phyloP scores from a whole-genome alignment of 2,888 invertebrate species.

The Carabus problematicus region DNA sequence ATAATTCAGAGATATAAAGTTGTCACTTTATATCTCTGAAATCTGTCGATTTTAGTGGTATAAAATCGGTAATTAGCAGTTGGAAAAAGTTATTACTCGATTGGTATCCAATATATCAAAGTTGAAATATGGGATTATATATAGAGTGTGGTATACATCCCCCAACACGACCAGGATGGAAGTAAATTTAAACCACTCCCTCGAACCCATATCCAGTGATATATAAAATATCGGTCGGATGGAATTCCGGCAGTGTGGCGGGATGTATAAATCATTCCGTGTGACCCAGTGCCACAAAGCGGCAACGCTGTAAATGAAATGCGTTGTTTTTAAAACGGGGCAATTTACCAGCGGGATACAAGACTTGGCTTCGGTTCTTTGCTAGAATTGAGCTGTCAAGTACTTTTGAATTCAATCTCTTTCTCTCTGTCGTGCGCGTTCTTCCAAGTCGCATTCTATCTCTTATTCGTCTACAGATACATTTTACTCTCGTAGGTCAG shows the following conservation, averaged over 20 bases:
- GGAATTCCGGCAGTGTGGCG: constrained; percentile 7
- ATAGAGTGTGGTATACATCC: no score
- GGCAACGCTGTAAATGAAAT: constrained; percentile 33
- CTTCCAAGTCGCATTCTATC: no score
- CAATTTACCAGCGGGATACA: constrained; percentile 30
- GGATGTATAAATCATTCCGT: neutral
- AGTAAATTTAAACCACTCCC: constrained; percentile 1
- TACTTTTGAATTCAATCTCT: neutral
- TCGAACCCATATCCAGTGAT: neutral
- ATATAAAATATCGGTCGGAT: constrained; percentile 10
- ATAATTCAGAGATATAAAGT: no score
- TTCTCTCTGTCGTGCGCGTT: neutral
- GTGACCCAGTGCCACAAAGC: constrained; percentile 18
- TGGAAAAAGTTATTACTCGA: no score
- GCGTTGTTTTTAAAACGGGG: constrained; percentile 33
- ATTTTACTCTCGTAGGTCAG: neutral
- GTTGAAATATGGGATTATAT: no score
- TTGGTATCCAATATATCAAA: no score
- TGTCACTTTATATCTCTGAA: no score
- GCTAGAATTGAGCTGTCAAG: constrained; percentile 34
- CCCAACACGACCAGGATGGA: neutral
- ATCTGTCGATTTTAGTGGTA: no score
- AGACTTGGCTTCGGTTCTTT: constrained; percentile 12
- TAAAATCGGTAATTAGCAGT: no score
- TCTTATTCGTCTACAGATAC: no score